Evolutionary conservation across 1,140 invertebrate species (phyloP).

Genomic region (Amyelois transitella): DNA sequence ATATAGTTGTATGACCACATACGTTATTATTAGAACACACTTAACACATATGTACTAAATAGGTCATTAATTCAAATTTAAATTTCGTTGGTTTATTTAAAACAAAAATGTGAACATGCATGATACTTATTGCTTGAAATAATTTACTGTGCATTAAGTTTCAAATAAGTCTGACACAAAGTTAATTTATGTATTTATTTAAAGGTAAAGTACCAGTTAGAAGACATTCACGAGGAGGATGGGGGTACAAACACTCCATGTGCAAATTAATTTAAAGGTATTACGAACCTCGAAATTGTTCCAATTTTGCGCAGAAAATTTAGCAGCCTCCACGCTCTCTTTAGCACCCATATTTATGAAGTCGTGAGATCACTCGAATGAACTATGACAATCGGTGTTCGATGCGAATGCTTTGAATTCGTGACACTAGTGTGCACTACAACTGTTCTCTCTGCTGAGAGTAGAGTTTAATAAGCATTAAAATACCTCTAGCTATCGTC

Average conservation of each 20-base stretch:
- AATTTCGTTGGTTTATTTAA: slow-evolving; percentile 24
- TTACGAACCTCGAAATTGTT: slow-evolving; percentile 82
- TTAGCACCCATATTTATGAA: slow-evolving; percentile 80
- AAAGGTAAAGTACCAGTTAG: slow-evolving; percentile 42
- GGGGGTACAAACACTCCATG: slow-evolving; percentile 70
- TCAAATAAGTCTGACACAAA: slow-evolving; percentile 36
- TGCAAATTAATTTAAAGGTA: slow-evolving; percentile 68
- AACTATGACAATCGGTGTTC: slow-evolving; percentile 60
- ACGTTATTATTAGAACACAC: slow-evolving; percentile 13
- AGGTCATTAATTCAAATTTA: slow-evolving; percentile 10
- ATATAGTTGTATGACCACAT: background rate
- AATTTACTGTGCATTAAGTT: slow-evolving; percentile 48
- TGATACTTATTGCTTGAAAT: slow-evolving; percentile 33
- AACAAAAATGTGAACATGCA: slow-evolving; percentile 58
- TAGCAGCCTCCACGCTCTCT: slow-evolving; percentile 82
- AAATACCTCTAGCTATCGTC: slow-evolving; percentile 57
- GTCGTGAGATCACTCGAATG: slow-evolving; percentile 66
- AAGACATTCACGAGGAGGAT: slow-evolving; percentile 59
- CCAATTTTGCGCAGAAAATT: slow-evolving; percentile 84
- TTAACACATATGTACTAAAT: slow-evolving; percentile 11
- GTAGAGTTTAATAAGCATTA: slow-evolving; percentile 56
- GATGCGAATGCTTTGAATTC: slow-evolving; percentile 61
- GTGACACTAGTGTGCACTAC: slow-evolving; percentile 66
- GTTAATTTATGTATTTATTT: slow-evolving; percentile 40
- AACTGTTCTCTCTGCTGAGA: slow-evolving; percentile 53